phyloP scores from a whole-genome alignment of 2,888 invertebrate genomes.

The Xestoiulus laeticollis region DNA sequence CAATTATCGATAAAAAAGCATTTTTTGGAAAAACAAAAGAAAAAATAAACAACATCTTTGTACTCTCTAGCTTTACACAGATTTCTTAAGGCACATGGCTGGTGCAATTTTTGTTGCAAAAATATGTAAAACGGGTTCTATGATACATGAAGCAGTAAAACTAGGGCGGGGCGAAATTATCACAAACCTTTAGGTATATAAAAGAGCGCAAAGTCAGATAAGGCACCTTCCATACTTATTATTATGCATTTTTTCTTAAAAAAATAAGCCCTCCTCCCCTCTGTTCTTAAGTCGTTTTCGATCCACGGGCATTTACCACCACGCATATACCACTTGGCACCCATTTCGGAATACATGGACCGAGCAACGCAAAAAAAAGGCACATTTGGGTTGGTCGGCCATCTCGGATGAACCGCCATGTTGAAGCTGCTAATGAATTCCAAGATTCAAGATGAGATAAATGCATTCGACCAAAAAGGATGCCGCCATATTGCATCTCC shows the following conservation, averaged over 20 bases:
- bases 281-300: conserved; percentile 36
- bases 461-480: not conserved
- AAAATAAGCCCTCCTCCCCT: conserved; percentile 12
- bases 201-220: conserved; percentile 46
- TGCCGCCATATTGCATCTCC: not conserved
- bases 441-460: too few relatives aligned
- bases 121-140: conserved; percentile 43
- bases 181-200: conserved; percentile 44
- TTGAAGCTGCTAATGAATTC: too few relatives aligned
- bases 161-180: conserved; percentile 38
- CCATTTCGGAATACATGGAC: not conserved
- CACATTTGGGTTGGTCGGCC: not conserved
- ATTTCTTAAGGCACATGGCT: conserved; percentile 43
- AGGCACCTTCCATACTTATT: conserved; percentile 43
- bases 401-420: not conserved
- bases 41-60: conserved; percentile 47
- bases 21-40: conserved; percentile 44
- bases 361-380: not conserved
- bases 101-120: conserved; percentile 43
- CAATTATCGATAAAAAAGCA: conserved; percentile 51
- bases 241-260: conserved; percentile 20
- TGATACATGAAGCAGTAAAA: conserved; percentile 40
- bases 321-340: not conserved
- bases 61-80: conserved; percentile 49
- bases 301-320: not conserved